Conservation (phyloP, 2,888 invertebrate genomes). For the Heteropelma amictum region DNA sequence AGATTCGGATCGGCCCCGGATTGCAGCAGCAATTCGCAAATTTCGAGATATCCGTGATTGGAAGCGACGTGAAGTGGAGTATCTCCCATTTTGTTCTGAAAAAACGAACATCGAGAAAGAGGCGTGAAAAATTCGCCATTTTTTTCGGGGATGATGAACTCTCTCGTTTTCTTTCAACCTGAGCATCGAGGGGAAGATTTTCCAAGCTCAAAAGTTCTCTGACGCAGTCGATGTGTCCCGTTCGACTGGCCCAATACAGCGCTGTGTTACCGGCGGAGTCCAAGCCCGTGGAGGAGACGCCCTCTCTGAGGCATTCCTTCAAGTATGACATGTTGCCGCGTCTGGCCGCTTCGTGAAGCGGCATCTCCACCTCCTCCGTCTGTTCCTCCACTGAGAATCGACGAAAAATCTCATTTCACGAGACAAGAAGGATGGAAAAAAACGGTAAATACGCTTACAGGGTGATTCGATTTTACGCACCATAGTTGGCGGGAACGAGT, state of each 20-base stretch:
- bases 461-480: slow-evolving; percentile 69
- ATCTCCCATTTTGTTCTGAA: slow-evolving; percentile 84
- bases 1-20: slow-evolving; percentile 79
- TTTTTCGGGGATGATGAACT: background rate
- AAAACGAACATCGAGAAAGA: background rate
- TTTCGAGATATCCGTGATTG: slow-evolving; percentile 81
- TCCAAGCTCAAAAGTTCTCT: slow-evolving; percentile 77
- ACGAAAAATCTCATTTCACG: background rate
- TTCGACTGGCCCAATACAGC: slow-evolving; percentile 83
- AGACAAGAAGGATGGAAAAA: background rate
- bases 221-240: slow-evolving; percentile 81
- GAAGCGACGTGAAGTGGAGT: slow-evolving; percentile 83
- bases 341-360: slow-evolving; percentile 84
- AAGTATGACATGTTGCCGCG: slow-evolving; percentile 82
- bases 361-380: slow-evolving; percentile 81
- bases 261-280: slow-evolving; percentile 84
- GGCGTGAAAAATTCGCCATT: too few species aligned
- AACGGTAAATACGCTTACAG: background rate
- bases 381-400: slow-evolving; percentile 79
- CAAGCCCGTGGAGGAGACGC: slow-evolving; percentile 82
- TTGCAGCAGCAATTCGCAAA: slow-evolving; percentile 80
- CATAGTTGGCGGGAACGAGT: slow-evolving; percentile 82
- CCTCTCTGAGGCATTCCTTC: slow-evolving; percentile 81
- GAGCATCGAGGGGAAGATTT: slow-evolving; percentile 75
- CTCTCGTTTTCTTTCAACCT: slow-evolving; percentile 62